Conservation (phyloP, 2,888 invertebrate genomes). For the Caenorhabditis sinica region DNA sequence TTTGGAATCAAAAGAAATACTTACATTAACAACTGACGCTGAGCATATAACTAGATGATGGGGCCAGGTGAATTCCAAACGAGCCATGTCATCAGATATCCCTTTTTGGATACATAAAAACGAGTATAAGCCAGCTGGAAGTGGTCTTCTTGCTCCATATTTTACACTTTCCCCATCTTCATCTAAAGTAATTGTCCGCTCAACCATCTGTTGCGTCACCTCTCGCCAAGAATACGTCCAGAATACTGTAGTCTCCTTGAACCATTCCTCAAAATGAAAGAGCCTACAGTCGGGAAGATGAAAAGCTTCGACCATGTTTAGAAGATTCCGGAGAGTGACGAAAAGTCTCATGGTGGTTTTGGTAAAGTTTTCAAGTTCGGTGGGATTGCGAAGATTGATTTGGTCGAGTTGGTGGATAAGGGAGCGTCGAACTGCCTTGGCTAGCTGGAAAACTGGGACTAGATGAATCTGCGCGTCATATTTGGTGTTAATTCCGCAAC, state of each 20-base stretch:
- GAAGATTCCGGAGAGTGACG: constrained; percentile 43
- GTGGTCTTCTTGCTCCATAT: constrained; percentile 64
- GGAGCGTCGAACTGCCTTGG: constrained; percentile 32
- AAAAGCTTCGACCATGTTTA: constrained; percentile 36
- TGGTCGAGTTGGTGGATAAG: constrained; percentile 36
- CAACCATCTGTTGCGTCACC: constrained; percentile 67
- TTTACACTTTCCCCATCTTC: constrained; percentile 68
- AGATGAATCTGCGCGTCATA: too few relatives aligned
- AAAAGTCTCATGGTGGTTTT: constrained; percentile 69
- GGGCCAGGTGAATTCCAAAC: constrained; percentile 56
- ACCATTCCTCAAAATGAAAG: constrained; percentile 70
- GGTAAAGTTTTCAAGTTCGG: constrained; percentile 64
- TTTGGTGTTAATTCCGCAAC: too few relatives aligned
- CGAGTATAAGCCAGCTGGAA: constrained; percentile 70
- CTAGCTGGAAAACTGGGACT: constrained; percentile 29
- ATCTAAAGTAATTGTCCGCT: constrained; percentile 65
- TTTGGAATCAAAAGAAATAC: background rate
- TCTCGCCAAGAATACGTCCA: constrained; percentile 73
- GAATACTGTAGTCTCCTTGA: constrained; percentile 62
- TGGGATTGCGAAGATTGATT: constrained; percentile 50
- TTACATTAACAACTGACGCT: constrained; percentile 67
- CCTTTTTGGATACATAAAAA: constrained; percentile 75
- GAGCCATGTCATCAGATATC: constrained; percentile 62
- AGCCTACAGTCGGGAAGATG: constrained; percentile 32
- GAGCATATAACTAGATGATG: constrained; percentile 65